Base-by-base conservation (phyloP, 2,113 vertebrate genomes). In the Sminthopsis crassicaudata region DNA sequence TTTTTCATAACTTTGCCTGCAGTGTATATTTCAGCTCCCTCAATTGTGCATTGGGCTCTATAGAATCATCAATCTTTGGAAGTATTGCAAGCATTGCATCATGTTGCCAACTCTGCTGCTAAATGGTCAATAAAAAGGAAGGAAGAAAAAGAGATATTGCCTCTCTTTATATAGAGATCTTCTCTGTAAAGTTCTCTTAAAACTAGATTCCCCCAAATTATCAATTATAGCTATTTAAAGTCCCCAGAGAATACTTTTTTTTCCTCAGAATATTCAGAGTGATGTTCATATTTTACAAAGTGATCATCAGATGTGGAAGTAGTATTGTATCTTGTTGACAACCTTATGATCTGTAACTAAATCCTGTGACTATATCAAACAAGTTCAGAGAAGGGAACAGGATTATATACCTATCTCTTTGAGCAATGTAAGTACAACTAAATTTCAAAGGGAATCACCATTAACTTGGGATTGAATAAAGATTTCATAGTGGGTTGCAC, bases 401-500 rank as follows among this genome's bases (percentile, higher is more conserved):
- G 6, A 76, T n/a, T 19, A 76, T 76, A 19, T 76, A 76, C n/a
- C 36, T 19, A 76, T n/a, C 36, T n/a, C 60, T n/a, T 76, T n/a
- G 60, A 76, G 30, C 30, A 76, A n/a, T 19, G 3, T n/a, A 7
- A 76, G 36, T n/a, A n/a, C 3, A n/a, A 76, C n/a, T 36, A n/a
- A n/a, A n/a, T 6, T 76, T 76, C 36, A 76, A 3, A 14, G 14
- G 14, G 36, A 76, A 76, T 76, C 30, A 76, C 60, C n/a, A n/a
- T n/a, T 1, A 16, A 84, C 16, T 84, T 42, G 19, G 1, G 36
- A 42, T 8, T 42, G 19, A 84, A 84, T 2, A 84, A 84, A 42
- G 0, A 0, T 42, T 12, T n/a, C 60, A 6, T 0, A 76, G n/a
- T 4, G n/a, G 36, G 12, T 36, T 11, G 14, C 14, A n/a, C 60